These are phyloP conservation scores for Leptosomus discolor DNA, from an alignment of 2,113 vertebrate species.

Conservation along the genomic window DNA sequence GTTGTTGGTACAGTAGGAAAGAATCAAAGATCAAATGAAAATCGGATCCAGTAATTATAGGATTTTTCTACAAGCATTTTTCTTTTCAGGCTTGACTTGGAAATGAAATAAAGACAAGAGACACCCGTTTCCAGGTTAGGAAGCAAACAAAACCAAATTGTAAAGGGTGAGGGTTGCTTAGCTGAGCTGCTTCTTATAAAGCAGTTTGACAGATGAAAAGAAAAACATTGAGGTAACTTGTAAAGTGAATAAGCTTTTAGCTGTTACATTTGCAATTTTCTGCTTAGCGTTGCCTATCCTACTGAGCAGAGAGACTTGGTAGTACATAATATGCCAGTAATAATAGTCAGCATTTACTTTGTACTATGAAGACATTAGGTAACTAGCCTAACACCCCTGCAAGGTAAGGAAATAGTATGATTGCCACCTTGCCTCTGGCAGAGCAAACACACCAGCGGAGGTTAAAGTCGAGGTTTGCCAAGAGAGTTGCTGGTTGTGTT, in stretches of 20 bases:
- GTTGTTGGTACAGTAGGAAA: constrained; percentile 25
- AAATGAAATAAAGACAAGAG: constrained; percentile 64
- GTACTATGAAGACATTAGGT: not conserved
- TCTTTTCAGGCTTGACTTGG: constrained; percentile 43
- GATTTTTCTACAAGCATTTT: constrained; percentile 54
- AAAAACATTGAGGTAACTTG: not conserved
- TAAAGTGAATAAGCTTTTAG: constrained; percentile 51
- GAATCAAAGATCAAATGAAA: constrained; percentile 65
- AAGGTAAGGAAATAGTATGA: not conserved
- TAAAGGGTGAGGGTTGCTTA: constrained; percentile 25
- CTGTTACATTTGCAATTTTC: not conserved
- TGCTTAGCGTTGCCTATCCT: not conserved
- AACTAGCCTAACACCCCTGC: not conserved
- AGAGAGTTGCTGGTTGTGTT: not conserved
- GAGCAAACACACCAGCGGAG: not conserved
- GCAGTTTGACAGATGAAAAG: not conserved
- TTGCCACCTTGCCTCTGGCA: constrained; percentile 27
- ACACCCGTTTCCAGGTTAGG: constrained; percentile 35
- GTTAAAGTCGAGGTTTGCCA: not conserved
- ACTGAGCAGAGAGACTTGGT: constrained; percentile 2
- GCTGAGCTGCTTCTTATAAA: constrained; percentile 25
- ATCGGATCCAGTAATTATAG: constrained; percentile 69
- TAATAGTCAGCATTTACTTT: constrained; percentile 30
- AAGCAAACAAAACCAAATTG: constrained; percentile 69
- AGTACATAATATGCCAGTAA: not conserved